Base-by-base conservation (phyloP, 2,113 vertebrate species). In the Pygathrix nemaeus region DNA sequence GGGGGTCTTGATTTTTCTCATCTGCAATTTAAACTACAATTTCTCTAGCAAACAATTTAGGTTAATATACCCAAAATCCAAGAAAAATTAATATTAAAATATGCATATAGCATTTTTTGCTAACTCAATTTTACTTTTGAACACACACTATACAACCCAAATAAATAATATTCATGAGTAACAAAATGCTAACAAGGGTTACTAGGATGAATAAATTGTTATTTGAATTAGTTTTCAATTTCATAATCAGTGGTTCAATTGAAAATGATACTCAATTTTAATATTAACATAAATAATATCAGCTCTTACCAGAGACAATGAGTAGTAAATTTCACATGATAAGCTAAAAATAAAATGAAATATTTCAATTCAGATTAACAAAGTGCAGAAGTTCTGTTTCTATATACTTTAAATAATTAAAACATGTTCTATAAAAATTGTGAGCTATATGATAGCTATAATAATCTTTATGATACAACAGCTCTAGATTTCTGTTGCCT, bases 211-310 rank as follows among this genome's bases (percentile, higher is more conserved):
- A 86, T 32, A 8, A 72, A 92, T 72, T 52, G 86, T 8, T 59
- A 48, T 13, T 10, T 90, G 14, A 13, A 61, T 94, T 88, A 57
- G 78, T 40, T 61, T 94, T 93, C 27, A 73, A 81, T 88, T 91
- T 89, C 1, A 91, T 86, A 48, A 88, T 88, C 73, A 94, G 86
- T 86, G 18, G 3, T 21, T 88, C 61, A 73, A 52, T 70, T 93
- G 14, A 95, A 94, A 94, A 93, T 88, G 7, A 81, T n/a, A 78
- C 12, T 76, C 14, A n/a, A 76, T 82, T 94, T 96, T 95, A 72
- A 83, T 38, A 75, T 43, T 50, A 88, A 84, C 30, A 59, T 72
- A 95, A 88, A 89, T 72, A 5, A n/a, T 50, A 93, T 38, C 23
- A 88, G 12, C 83, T 78, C 8, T 64, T 57, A 93, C 55, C 25